These are phyloP conservation scores for Sinopyrophorus schimmeli DNA, from an alignment of 2,888 invertebrate species.

Conservation along the genomic window DNA sequence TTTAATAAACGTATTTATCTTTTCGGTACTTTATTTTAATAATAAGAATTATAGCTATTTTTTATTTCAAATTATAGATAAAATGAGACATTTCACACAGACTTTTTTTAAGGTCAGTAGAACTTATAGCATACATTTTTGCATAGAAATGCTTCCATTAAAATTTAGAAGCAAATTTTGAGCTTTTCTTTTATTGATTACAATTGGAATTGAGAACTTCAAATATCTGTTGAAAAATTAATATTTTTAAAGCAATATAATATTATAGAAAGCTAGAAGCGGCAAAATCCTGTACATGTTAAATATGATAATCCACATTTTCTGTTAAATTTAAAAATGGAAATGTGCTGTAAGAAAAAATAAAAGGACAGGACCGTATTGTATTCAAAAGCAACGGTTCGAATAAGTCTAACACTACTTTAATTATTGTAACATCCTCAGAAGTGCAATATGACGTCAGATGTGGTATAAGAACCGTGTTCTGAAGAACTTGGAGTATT, in stretches of 20 bases:
- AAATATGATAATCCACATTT: no score
- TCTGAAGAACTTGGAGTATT: constrained; percentile 47
- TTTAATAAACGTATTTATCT: no score
- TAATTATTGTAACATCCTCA: constrained; percentile 27
- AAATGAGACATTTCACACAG: constrained; percentile 3
- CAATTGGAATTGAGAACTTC: no score
- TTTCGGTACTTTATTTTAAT: no score
- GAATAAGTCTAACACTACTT: constrained; percentile 16
- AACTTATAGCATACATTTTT: constrained; percentile 31
- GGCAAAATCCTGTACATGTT: no score
- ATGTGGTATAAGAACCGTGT: constrained; percentile 50
- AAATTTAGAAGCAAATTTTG: not conserved
- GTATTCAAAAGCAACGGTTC: constrained; percentile 4
- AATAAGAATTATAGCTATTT: not conserved
- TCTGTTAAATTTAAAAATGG: no score
- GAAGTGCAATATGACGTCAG: constrained; percentile 45
- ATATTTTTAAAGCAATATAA: no score
- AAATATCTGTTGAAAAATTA: no score
- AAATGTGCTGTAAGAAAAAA: not conserved
- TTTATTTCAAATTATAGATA: not conserved
- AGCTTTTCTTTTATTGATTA: no score
- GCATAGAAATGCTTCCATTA: constrained; percentile 28
- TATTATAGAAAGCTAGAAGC: no score
- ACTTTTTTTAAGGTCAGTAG: constrained; percentile 32
- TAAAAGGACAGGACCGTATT: constrained; percentile 12